Conservation (phyloP, 2,113 vertebrate genomes). For the Onychostruthus taczanowskii region DNA sequence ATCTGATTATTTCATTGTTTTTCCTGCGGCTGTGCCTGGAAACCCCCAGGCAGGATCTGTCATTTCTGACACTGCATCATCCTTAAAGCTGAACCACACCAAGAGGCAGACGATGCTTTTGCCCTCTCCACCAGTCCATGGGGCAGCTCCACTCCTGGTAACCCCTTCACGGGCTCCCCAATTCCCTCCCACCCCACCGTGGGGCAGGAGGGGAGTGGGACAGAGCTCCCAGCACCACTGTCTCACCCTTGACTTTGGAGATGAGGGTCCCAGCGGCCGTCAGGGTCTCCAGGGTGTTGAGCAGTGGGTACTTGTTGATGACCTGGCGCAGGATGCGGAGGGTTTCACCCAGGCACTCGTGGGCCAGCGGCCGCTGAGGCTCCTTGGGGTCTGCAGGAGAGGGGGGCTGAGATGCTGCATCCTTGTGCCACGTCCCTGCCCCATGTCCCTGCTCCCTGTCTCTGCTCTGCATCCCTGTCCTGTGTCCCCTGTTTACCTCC, state of each 20-base stretch:
- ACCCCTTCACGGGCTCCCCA: neutral
- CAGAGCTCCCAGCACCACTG: neutral
- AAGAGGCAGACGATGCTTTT: rapidly evolving
- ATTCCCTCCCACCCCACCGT: rapidly evolving
- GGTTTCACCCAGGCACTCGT: conserved; percentile 90
- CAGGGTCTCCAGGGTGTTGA: conserved; percentile 94
- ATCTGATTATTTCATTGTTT: neutral
- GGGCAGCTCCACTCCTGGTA: rapidly evolving
- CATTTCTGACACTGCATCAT: neutral
- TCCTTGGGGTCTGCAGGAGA: conserved; percentile 79
- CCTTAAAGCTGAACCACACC: neutral
- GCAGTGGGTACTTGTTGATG: conserved; percentile 88
- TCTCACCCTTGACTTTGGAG: conserved; percentile 91
- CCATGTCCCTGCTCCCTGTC: rapidly evolving
- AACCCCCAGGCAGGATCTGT: neutral
- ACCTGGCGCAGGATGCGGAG: conserved; percentile 88
- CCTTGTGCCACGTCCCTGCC: neutral
- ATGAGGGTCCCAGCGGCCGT: conserved; percentile 93
- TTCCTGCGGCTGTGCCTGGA: neutral
- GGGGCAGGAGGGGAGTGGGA: neutral
- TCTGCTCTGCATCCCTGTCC: neutral
- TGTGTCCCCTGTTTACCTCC: neutral
- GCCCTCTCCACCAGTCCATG: rapidly evolving
- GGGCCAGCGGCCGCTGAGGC: conserved; percentile 82
- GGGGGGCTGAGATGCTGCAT: neutral